phyloP scores from a whole-genome alignment of 2,888 invertebrate species.

The Sinhomidia bicolor region DNA sequence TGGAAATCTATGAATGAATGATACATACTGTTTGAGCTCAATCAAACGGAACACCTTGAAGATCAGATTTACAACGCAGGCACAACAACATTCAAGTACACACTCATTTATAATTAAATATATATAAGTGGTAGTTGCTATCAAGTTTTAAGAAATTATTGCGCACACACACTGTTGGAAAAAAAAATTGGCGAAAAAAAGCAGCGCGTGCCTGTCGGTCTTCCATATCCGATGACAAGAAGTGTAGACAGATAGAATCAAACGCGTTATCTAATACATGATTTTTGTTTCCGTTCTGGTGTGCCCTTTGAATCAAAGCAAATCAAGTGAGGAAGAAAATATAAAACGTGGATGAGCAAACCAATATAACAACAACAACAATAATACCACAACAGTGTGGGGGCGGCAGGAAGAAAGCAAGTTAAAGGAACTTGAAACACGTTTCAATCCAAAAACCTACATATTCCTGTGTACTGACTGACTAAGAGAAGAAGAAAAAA shows the following conservation, averaged over 20 bases:
- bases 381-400: background rate
- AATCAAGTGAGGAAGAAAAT: background rate
- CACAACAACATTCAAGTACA: background rate
- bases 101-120: background rate
- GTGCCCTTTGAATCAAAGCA: conserved; percentile 2
- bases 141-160: background rate
- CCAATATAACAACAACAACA: background rate
- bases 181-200: background rate
- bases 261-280: background rate
- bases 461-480: too few species aligned
- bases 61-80: background rate
- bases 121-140: background rate
- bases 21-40: conserved; percentile 16
- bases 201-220: background rate
- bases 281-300: background rate
- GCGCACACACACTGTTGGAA: background rate
- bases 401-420: background rate
- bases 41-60: conserved; percentile 1
- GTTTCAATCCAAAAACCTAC: conserved; percentile 45
- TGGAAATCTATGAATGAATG: conserved; percentile 23
- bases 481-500: background rate
- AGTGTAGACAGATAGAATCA: conserved; percentile 4
- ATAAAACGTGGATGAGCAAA: background rate
- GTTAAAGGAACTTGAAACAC: background rate
- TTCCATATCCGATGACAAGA: background rate